Evolutionary conservation across 2,797 vertebrate species (phyloP).

Genomic region (Myotis daubentonii): DNA sequence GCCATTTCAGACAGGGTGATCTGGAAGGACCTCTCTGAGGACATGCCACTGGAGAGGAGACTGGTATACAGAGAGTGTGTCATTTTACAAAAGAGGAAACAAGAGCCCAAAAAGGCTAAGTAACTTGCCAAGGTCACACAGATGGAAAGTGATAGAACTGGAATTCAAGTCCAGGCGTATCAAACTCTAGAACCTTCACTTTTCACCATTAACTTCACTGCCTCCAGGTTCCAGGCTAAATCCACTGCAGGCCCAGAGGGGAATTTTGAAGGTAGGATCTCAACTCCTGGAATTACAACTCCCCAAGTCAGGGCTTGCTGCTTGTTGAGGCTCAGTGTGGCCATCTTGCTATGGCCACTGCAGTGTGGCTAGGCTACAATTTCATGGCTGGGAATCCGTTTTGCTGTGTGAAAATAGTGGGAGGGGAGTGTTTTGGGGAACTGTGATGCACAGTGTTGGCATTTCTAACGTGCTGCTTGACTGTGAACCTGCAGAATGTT

Average conservation of each 20-base stretch:
- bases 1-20: background rate
- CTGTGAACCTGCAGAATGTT: background rate
- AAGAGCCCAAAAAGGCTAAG: background rate
- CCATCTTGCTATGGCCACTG: background rate
- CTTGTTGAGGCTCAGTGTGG: background rate
- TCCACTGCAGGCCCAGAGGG: background rate
- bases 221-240: background rate
- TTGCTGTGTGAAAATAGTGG: background rate
- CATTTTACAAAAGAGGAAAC: background rate
- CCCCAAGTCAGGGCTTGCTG: background rate
- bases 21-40: background rate
- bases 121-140: background rate
- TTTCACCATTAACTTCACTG: background rate
- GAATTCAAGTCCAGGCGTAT: background rate
- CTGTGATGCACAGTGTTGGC: background rate
- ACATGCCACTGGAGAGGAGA: background rate
- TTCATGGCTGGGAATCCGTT: background rate
- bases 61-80: background rate
- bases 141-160: background rate
- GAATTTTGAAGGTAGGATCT: background rate
- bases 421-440: background rate
- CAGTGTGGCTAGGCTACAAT: background rate
- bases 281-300: background rate
- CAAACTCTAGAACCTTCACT: background rate
- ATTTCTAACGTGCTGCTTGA: background rate